Evolutionary conservation across 2,888 invertebrate species (phyloP), one percentile per base, ranked within the genome.

Genomic region (Coleophora flavipennella): DNA sequence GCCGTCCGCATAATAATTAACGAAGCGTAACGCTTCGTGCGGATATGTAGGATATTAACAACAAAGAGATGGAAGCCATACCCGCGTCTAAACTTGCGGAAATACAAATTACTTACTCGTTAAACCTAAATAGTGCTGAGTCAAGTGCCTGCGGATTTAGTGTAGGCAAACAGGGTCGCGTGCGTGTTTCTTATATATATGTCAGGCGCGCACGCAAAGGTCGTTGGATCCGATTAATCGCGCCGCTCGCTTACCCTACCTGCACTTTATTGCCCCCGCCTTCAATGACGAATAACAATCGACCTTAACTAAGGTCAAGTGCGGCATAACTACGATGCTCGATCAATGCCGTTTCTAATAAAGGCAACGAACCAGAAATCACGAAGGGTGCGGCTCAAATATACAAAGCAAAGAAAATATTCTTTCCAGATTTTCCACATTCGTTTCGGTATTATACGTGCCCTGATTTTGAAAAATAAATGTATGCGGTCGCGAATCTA

Each of bases 131-230:
- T 29, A 29, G 7, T 29, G 10, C 29, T 36, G 27, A 42, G 44
- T 49, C 31, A 48, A 67, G 53, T 72, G 78, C 81, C 83, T 81
- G 61, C 49, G 9, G 45, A 48, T 60, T 62, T 60, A 47, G 42
- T 55, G 32, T n/a, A 35, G 78, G 78, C 79, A 76, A 70, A 63
- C 57, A 48, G 51, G 48, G 50, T 42, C 42, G 49, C 35, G 57
- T 79, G 75, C 79, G 77, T 80, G 79, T 52, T 49, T n/a, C n/a
- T n/a, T n/a, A 45, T 54, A 53, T 55, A 54, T 60, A 65, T 55
- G 62, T 66, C 68, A 79, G 76, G 81, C 38, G 45, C 47, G 49
- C 70, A 79, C 80, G 83, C 78, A 66, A 80, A 79, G 81, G 79
- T 71, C 78, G 65, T 63, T 63, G 68, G 67, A 69, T 64, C 62